Percentiles rank a stretch among this genome's conserved stretches.
Evolutionary conservation across 1,140 invertebrate species (phyloP).

Genomic region (Paraescarpia echinospica): DNA sequence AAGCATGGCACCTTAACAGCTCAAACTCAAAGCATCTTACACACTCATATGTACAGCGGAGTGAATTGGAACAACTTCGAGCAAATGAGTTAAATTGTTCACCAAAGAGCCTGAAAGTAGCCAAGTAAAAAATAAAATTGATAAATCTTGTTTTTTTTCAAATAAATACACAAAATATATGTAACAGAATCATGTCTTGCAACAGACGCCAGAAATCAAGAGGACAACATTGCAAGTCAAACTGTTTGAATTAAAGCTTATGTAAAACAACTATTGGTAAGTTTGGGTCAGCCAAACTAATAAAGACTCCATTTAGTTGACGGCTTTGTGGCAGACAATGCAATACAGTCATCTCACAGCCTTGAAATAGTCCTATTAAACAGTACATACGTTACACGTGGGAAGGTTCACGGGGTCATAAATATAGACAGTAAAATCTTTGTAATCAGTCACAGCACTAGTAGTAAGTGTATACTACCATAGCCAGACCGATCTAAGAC

Average conservation of each 20-base stretch:
- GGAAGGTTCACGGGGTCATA: background rate
- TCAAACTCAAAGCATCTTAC: too few relatives aligned
- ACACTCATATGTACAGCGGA: too few relatives aligned
- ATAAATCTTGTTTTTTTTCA: too few relatives aligned
- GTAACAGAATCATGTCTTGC: too few relatives aligned
- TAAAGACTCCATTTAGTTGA: background rate
- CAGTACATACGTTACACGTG: background rate
- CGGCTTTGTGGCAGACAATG: background rate
- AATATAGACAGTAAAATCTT: background rate
- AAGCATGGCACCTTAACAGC: too few relatives aligned
- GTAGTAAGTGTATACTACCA: too few relatives aligned
- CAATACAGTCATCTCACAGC: background rate
- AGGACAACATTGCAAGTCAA: background rate
- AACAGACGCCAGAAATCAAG: background rate
- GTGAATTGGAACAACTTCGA: too few relatives aligned
- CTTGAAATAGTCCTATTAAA: background rate
- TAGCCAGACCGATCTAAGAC: too few relatives aligned
- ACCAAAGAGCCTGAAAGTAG: too few relatives aligned
- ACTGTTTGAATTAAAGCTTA: background rate
- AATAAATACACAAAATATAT: too few relatives aligned
- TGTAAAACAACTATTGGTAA: background rate
- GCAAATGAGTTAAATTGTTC: too few relatives aligned
- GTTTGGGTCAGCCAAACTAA: background rate
- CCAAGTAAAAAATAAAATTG: too few relatives aligned
- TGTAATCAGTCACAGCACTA: background rate